Evolutionary conservation across 2,888 invertebrate genomes (phyloP).

Genomic region (Eupithecia exiguata): DNA sequence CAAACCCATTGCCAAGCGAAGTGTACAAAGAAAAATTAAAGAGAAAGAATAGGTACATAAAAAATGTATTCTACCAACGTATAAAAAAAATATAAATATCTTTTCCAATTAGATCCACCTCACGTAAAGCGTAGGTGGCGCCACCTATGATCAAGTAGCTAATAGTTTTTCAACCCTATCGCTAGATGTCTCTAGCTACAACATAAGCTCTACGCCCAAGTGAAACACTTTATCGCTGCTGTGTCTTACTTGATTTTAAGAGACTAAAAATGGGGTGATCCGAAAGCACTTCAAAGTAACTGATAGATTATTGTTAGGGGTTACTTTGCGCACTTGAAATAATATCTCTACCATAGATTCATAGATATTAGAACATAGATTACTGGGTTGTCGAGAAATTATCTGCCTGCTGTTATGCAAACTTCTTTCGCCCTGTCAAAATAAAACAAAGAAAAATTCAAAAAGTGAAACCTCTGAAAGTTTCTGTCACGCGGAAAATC

Average conservation of each 20-base stretch:
- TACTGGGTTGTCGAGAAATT: neutral
- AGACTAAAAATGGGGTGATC: neutral
- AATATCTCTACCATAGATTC: neutral
- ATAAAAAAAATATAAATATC: too few relatives aligned
- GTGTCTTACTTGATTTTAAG: neutral
- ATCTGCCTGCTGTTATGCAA: neutral
- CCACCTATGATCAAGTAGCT: conserved; percentile 69
- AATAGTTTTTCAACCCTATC: conserved; percentile 46
- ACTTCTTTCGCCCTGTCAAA: conserved; percentile 34
- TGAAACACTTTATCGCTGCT: neutral
- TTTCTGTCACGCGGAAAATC: conserved; percentile 64
- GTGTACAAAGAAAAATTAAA: neutral
- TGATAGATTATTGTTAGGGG: neutral
- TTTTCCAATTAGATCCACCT: too few relatives aligned
- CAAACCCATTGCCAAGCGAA: neutral
- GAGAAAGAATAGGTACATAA: neutral
- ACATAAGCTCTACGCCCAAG: neutral
- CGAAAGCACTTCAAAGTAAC: neutral
- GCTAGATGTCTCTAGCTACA: conserved; percentile 59
- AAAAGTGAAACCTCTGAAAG: conserved; percentile 68
- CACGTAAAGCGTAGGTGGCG: conserved; percentile 42
- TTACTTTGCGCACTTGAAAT: neutral
- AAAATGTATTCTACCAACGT: neutral
- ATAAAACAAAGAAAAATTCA: conserved; percentile 66
- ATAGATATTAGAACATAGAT: neutral